Evolutionary conservation across 1,140 invertebrate species (phyloP).

Genomic region (Hylyphantes graminicola): DNA sequence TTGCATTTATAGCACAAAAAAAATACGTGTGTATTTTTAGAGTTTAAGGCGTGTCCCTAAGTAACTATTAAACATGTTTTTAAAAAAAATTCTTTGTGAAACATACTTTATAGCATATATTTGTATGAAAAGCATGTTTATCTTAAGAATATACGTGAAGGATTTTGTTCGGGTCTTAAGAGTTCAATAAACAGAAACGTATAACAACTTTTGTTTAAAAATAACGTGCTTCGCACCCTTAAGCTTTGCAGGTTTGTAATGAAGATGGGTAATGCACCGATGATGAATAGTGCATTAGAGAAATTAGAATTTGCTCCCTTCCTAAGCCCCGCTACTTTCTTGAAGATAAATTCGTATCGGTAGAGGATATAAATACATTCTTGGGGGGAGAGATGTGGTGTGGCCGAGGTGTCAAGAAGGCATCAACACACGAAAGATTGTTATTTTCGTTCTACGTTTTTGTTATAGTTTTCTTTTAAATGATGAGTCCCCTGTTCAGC

Average conservation of each 20-base stretch:
- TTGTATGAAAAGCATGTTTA: too few species aligned
- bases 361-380: neutral
- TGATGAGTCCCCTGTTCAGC: slow-evolving; percentile 1
- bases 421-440: neutral
- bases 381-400: neutral
- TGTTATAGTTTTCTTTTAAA: neutral
- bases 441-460: neutral
- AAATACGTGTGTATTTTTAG: too few species aligned
- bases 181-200: too few species aligned
- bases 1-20: too few species aligned
- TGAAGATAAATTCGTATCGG: slow-evolving; percentile 18
- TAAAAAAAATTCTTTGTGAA: too few species aligned
- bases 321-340: neutral
- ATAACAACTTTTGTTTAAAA: too few species aligned
- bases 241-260: slow-evolving; percentile 4
- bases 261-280: slow-evolving; percentile 30
- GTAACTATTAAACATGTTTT: too few species aligned
- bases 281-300: slow-evolving; percentile 48
- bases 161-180: too few species aligned
- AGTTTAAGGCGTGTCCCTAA: too few species aligned
- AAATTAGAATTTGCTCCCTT: slow-evolving; percentile 21
- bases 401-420: neutral
- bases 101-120: too few species aligned
- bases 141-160: too few species aligned
- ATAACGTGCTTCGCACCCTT: neutral